A percentile compares a stretch with the other conserved stretches of the same genome.
phyloP scores from a whole-genome alignment of 1,140 invertebrate species.

The Aphelenchoides fujianensis region DNA sequence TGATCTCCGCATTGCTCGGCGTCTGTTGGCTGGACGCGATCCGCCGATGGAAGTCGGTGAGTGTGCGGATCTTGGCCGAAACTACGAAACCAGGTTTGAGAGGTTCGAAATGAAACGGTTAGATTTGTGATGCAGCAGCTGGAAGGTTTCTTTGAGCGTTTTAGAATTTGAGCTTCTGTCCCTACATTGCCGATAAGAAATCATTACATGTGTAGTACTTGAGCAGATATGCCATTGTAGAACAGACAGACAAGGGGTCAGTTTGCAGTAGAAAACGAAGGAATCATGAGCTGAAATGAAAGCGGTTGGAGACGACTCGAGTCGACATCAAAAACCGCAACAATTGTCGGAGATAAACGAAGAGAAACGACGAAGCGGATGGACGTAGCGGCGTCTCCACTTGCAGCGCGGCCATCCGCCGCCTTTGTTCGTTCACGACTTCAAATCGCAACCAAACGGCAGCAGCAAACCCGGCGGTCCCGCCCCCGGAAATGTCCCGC shows the following conservation, averaged over 20 bases:
- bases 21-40: constrained; percentile 85
- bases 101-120: not conserved
- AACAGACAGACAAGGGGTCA: not conserved
- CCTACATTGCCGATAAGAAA: not conserved
- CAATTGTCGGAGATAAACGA: not conserved
- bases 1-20: constrained; percentile 89
- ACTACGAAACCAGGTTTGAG: constrained; percentile 69
- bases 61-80: constrained; percentile 89
- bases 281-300: no score
- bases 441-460: not conserved
- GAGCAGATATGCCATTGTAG: constrained; percentile 56
- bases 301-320: not conserved
- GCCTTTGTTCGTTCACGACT: not conserved
- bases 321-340: not conserved
- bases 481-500: not conserved
- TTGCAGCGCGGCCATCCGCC: not conserved
- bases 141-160: no score
- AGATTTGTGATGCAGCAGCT: no score
- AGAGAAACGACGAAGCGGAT: not conserved
- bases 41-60: constrained; percentile 90
- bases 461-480: not conserved
- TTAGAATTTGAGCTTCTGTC: no score
- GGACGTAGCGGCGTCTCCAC: no score
- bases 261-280: no score
- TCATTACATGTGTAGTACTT: constrained; percentile 62